Base-by-base conservation (phyloP, 1,140 invertebrate species). In the Drepana arcuata region DNA sequence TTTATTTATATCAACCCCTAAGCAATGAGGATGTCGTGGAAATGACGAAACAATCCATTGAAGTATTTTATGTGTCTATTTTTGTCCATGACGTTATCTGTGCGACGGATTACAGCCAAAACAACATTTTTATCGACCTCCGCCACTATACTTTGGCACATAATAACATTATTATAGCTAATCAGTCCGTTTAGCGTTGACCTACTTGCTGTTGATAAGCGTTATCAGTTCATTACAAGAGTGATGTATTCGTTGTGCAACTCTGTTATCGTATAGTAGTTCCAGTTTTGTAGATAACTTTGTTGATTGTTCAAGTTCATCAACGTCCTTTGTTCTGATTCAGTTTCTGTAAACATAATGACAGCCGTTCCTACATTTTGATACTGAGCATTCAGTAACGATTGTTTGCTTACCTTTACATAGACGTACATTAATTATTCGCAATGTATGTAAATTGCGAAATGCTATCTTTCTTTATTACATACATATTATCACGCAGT, bases 221-320 rank as follows among this genome's bases (percentile, higher is more conserved):
- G 39, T 50, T 75, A 75, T 75, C 71, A 52, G 13, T 40, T 40
- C 23, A 21, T 47, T 52, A 48, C 31, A 35, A 62, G 48, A 55
- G 36, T 61, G 34, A 57, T 57, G 56, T 59, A 58, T 62, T 61
- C 56, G 54, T 60, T 63, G 59, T 64, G 61, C 65, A 64, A 68
- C 69, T 64, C 51, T 32, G 37, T 58, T 72, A 74, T 71, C 67
- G 23, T 35, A 7, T 31, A 32, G 28, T 33, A 42, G 49, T 53
- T 46, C 26, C 28, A 32, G 34, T 25, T 32, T 13, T 15, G 38
- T 47, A 47, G 18, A 44, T 41, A 42, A 37, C 34, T 29, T 34
- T 58, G 54, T 48, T 54, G 47, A 48, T 54, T 48, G 47, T 49
- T 55, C 45, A 51, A 51, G 57, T 56, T 52, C 45, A 45, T 40